Evolutionary conservation across 2,797 vertebrate species (phyloP).

Genomic region (Eidolon dupreanum): DNA sequence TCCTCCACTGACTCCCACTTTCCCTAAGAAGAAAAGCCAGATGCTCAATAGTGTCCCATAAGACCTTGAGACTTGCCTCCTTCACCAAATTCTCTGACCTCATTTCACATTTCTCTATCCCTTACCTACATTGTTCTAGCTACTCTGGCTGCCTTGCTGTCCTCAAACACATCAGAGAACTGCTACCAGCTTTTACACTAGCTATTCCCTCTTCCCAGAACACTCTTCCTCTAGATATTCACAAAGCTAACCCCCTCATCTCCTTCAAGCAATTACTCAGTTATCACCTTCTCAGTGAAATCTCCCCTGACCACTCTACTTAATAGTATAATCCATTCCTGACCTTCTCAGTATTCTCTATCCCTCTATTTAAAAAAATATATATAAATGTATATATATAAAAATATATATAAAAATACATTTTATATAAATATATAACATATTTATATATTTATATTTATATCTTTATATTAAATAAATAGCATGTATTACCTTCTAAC

Average conservation of each 20-base stretch:
- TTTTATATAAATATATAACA: too few species aligned
- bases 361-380: not conserved
- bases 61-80: not conserved
- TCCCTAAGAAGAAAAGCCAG: not conserved
- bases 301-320: not conserved
- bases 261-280: not conserved
- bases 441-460: too few species aligned
- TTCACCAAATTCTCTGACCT: not conserved
- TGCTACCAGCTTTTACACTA: not conserved
- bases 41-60: not conserved
- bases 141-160: not conserved
- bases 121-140: not conserved
- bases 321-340: not conserved
- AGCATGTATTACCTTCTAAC: not conserved
- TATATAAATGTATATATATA: too few species aligned
- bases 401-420: too few species aligned
- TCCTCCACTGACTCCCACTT: not conserved
- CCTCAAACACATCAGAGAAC: not conserved
- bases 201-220: not conserved
- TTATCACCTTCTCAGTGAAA: not conserved
- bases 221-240: not conserved
- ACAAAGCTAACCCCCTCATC: not conserved
- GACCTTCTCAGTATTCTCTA: not conserved
- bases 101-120: not conserved
- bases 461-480: not conserved